Base-by-base conservation (phyloP, 1,140 invertebrate genomes). In the Druon quercuslanigerum region DNA sequence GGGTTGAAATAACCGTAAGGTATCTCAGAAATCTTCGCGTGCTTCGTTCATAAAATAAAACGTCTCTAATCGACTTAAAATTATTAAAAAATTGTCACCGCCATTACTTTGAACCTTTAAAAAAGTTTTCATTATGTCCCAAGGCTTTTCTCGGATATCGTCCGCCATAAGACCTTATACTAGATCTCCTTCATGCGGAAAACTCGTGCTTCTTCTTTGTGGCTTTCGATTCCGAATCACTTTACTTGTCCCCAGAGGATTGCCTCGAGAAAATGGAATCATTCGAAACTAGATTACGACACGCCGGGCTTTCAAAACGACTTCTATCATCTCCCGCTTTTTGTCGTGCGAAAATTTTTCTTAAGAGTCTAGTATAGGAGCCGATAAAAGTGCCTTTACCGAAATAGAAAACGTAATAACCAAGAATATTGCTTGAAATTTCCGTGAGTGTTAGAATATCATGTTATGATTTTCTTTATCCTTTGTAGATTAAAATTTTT, bases 211-310 rank as follows among this genome's bases (percentile, higher is more conserved):
- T 33, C 25, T 66, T 66, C 52, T 73, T 51, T 71, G 72, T 71
- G 60, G 71, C 78, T 56, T 71, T 77, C 57, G 40, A 60, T 60
- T 50, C 72, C 60, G 71, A 72, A 80, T 80, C 71, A 75, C 60
- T 76, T 81, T 73, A 56, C 46, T 60, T 73, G 33, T 75, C 60
- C 51, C 56, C 75, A 17, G 72, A 82, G 75, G 80, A 80, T 79
- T 72, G 57, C 76, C 50, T 52, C 72, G 73, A 81, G 79, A 81
- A 80, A 85, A 85, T 86, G 79, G 78, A 84, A 82, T 84, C 81
- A 85, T 83, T 85, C 60, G 73, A 78, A 83, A 86, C 82, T 75
- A 84, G 79, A 86, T 86, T 85, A 83, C 79, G 75, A 78, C 73
- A 75, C 77, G 70, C 74, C 51, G 50, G 57, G 79, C 76, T 83